A percentile compares a stretch with the other conserved stretches of the same genome.
Evolutionary conservation across 2,797 vertebrate species (phyloP).

Genomic region (Glyptemys insculpta): DNA sequence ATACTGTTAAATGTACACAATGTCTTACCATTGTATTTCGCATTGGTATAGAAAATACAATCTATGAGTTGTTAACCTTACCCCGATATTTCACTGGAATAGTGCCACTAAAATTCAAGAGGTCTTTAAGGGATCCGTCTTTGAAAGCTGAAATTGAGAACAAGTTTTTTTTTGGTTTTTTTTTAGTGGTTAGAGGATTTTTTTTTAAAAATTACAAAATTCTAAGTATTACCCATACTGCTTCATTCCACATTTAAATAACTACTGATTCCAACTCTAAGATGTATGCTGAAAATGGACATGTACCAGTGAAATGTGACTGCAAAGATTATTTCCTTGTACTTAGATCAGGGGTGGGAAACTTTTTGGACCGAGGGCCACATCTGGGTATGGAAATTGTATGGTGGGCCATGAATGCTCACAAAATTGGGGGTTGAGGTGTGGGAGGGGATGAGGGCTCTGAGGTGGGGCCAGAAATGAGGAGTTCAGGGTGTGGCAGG

Average conservation of each 20-base stretch:
- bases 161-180: background rate
- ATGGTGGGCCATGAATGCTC: too few relatives aligned
- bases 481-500: too few relatives aligned
- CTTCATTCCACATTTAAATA: background rate
- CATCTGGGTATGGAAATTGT: too few relatives aligned
- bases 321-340: background rate
- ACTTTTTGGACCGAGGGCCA: too few relatives aligned
- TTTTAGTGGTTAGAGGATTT: background rate
- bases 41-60: background rate
- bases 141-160: slow-evolving; percentile 88
- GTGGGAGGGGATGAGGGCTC: too few relatives aligned
- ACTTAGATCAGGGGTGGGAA: background rate
- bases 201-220: background rate
- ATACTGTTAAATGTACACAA: background rate
- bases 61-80: slow-evolving; percentile 69
- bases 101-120: slow-evolving; percentile 91
- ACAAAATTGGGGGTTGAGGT: too few relatives aligned
- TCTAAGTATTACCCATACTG: background rate
- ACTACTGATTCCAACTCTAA: background rate
- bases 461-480: too few relatives aligned
- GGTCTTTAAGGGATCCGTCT: slow-evolving; percentile 93
- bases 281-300: background rate
- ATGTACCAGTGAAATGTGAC: background rate
- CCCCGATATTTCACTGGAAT: slow-evolving; percentile 92
- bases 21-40: background rate